A percentile compares a stretch with the other conserved stretches of the same genome.
These are phyloP conservation scores for Crotalus tigris DNA, from an alignment of 2,113 vertebrate species.

Conservation along the genomic window DNA sequence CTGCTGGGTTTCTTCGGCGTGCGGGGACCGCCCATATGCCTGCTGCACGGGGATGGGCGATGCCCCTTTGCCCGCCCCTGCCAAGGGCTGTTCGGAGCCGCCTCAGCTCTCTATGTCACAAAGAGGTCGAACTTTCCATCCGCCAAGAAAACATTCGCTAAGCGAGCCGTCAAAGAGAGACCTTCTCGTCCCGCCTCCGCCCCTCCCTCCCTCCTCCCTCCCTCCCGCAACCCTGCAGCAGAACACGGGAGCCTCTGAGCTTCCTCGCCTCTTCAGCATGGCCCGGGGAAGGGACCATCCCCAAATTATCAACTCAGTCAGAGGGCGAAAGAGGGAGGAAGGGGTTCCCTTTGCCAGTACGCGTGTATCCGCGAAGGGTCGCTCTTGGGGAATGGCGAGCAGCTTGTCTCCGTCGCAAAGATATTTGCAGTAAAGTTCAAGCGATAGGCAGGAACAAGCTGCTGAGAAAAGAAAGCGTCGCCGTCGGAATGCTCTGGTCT, in stretches of 20 bases:
- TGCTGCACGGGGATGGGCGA: neutral
- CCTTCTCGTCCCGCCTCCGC: neutral
- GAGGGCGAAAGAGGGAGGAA: neutral
- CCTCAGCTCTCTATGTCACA: neutral
- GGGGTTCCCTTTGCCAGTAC: neutral
- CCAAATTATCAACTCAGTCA: neutral
- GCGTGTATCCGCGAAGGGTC: neutral
- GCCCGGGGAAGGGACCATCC: constrained; percentile 1
- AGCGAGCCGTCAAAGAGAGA: neutral
- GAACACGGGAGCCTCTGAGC: neutral
- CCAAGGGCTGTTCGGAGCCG: neutral
- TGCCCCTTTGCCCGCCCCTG: neutral
- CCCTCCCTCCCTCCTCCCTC: neutral
- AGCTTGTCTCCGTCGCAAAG: neutral
- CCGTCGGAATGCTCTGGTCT: neutral
- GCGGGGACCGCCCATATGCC: neutral
- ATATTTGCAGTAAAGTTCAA: neutral
- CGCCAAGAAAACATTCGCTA: neutral
- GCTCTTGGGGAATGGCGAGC: neutral
- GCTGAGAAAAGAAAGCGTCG: neutral
- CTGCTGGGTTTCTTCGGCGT: neutral
- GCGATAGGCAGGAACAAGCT: too few relatives aligned
- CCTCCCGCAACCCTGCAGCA: constrained; percentile 18
- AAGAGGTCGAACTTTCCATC: neutral
- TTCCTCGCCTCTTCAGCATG: neutral